Evolutionary conservation across 1,140 invertebrate species (phyloP).

Genomic region (Trichonephila inaurata): DNA sequence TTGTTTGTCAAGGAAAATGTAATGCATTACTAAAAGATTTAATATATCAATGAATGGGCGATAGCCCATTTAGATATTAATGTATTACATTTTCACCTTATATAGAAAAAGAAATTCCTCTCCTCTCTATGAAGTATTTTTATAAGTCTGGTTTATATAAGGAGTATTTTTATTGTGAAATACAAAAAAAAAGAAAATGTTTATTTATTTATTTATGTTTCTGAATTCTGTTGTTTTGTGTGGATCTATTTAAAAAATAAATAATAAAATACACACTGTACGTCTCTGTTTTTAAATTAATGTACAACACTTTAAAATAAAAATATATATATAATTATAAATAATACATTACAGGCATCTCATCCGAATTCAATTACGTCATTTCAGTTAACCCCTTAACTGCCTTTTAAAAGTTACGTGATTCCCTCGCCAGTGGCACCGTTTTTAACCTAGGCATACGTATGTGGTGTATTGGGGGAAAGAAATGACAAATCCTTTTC

Average conservation of each 20-base stretch:
- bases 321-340: no score
- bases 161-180: slow-evolving; percentile 53
- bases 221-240: slow-evolving; percentile 59
- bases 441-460: no score
- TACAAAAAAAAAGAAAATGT: slow-evolving; percentile 16
- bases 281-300: not conserved
- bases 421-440: no score
- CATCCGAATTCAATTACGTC: no score
- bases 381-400: no score
- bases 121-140: slow-evolving; percentile 23
- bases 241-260: slow-evolving; percentile 64
- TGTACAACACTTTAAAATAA: not conserved
- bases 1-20: not conserved
- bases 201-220: slow-evolving; percentile 74
- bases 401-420: no score
- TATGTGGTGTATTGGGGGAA: no score
- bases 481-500: no score
- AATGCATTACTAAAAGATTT: not conserved
- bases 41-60: not conserved
- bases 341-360: no score
- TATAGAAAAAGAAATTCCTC: not conserved
- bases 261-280: slow-evolving; percentile 25
- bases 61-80: not conserved
- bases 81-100: not conserved
- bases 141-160: slow-evolving; percentile 37